Evolutionary conservation across 2,113 vertebrate genomes (phyloP).

Genomic region (Zosterops pallidus): DNA sequence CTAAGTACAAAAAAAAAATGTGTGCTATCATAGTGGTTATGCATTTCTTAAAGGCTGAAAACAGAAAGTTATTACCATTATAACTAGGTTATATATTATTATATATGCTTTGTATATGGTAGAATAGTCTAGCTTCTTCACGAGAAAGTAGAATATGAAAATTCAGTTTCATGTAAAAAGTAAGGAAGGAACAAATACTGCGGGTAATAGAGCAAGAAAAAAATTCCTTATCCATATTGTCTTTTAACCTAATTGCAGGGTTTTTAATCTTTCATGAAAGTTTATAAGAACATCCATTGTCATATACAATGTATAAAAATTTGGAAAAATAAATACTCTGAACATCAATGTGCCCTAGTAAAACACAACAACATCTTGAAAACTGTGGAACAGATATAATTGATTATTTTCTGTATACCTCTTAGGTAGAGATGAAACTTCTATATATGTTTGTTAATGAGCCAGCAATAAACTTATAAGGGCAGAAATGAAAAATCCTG

Average conservation of each 20-base stretch:
- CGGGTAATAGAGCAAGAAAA: background rate
- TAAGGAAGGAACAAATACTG: background rate
- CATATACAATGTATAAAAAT: background rate
- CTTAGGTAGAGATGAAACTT: background rate
- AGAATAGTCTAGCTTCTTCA: background rate
- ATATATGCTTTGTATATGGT: background rate
- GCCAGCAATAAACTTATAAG: background rate
- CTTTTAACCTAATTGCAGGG: background rate
- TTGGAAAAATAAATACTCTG: background rate
- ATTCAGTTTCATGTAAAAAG: background rate
- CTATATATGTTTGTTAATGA: background rate
- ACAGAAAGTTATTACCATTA: background rate
- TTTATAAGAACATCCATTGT: background rate
- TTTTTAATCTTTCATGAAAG: background rate
- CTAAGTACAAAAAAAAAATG: background rate
- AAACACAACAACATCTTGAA: background rate
- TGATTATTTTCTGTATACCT: background rate
- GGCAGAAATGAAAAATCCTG: background rate
- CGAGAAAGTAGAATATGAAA: background rate
- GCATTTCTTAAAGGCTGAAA: background rate
- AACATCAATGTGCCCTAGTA: background rate
- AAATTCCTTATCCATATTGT: background rate
- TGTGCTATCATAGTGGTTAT: background rate
- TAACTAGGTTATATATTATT: background rate
- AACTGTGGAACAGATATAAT: background rate